Conservation (phyloP, 2,888 invertebrate species). For the Drosophila siamana region DNA sequence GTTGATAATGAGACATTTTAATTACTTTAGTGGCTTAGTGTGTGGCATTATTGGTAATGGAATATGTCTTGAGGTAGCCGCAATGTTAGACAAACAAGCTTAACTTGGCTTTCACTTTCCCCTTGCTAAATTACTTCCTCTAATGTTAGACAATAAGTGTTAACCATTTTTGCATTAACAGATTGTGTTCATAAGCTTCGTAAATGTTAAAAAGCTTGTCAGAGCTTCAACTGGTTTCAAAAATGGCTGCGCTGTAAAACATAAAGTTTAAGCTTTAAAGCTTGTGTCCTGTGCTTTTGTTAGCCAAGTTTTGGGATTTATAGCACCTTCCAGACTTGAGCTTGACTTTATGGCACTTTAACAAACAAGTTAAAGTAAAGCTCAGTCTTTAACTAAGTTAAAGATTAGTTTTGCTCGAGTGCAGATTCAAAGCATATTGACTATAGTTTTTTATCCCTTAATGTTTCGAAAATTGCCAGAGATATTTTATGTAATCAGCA, state of each 20-base stretch:
- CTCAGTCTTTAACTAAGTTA: neutral
- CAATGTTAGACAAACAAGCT: constrained; percentile 6
- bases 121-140: neutral
- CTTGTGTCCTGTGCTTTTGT: neutral
- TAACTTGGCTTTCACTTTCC: neutral
- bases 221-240: constrained; percentile 1
- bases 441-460: neutral
- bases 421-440: neutral
- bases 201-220: neutral
- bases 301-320: neutral
- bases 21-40: constrained; percentile 25
- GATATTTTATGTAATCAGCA: neutral
- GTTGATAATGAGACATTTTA: constrained; percentile 33
- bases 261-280: constrained; percentile 2
- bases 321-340: constrained; percentile 9
- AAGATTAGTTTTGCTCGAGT: neutral
- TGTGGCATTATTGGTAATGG: constrained; percentile 13
- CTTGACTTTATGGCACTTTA: neutral
- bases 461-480: neutral
- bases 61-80: constrained; percentile 6
- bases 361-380: neutral
- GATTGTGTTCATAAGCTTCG: too few species aligned
- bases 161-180: neutral
- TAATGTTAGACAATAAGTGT: neutral
- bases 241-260: too few species aligned